Evolutionary conservation across 2,888 invertebrate genomes (phyloP), one percentile per base, ranked within the genome.

Genomic region (Torymus texanus): DNA sequence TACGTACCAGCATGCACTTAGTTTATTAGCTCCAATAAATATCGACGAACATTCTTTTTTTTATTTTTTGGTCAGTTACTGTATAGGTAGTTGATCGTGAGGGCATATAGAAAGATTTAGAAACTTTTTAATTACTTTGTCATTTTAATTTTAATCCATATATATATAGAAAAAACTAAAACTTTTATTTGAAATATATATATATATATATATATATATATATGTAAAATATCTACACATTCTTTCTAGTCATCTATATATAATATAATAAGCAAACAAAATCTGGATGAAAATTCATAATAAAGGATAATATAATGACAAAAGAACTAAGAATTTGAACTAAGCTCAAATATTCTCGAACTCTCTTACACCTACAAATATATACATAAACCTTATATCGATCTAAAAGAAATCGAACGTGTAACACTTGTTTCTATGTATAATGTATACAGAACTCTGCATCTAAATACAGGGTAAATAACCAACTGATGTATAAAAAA

Each of bases 41-140:
- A 56, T 56, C 56, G 56, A 56, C 56, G 56, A 56, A 56, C 56
- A 56, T 56, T 56, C 56, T 56, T n/a, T 56, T 56, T 56, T 56
- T 55, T 55, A n/a, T n/a, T n/a, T 16, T 41, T 41, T 8, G 41
- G 41, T 56, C 56, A 56, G 10, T 56, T 56, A 56, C 56, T 56
- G 55, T 55, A 55, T n/a, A 29, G 29, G 29, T 29, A 55, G 55
- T 55, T 13, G 55, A 55, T 55, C 55, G 56, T 56, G 56, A n/a
- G 16, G 16, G 56, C 56, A 56, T 56, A 56, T 14, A 56, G n/a
- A 56, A 56, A 56, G 14, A 56, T 56, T 56, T 14, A 56, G 8
- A 56, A 56, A 56, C 1, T 16, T 56, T 56, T 56, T 56, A 56
- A 56, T 56, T n/a, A 56, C 56, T n/a, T 56, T n/a, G n/a, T 41